Evolutionary conservation across 2,113 vertebrate species (phyloP).

Genomic region (Tympanuchus pallidicinctus): DNA sequence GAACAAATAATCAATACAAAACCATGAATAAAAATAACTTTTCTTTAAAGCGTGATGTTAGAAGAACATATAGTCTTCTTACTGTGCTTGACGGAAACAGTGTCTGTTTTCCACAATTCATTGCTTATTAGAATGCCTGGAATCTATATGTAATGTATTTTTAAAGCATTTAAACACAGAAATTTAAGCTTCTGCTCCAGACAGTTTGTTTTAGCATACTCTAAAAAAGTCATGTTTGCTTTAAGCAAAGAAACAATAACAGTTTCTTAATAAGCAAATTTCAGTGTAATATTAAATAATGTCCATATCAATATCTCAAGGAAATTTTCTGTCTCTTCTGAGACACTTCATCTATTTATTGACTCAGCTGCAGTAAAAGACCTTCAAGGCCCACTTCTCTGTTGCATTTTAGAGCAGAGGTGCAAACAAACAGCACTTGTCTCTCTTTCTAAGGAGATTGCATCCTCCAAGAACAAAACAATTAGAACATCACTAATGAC

Average conservation of each 20-base stretch:
- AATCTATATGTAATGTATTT: constrained; percentile 70
- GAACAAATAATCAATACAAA: constrained; percentile 77
- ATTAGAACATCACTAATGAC: accelerated
- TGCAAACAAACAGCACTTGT: background rate
- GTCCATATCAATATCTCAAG: background rate
- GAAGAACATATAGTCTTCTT: constrained; percentile 70
- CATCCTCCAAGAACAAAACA: background rate
- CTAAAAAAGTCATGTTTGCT: background rate
- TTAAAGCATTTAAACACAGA: constrained; percentile 67
- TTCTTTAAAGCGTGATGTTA: constrained; percentile 73
- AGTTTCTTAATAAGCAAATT: background rate
- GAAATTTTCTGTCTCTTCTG: background rate
- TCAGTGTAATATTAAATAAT: background rate
- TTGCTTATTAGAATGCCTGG: constrained; percentile 70
- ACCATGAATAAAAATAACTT: constrained; percentile 77
- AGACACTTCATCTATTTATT: background rate
- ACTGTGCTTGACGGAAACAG: constrained; percentile 54
- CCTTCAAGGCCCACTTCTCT: background rate
- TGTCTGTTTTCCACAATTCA: constrained; percentile 61
- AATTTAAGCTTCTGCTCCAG: constrained; percentile 52
- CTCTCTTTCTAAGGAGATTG: background rate
- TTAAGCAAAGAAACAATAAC: constrained; percentile 9
- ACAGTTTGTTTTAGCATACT: constrained; percentile 35
- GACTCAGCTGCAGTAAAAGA: background rate
- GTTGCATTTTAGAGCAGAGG: background rate